Evolutionary conservation across 2,888 invertebrate species (phyloP).

Genomic region (Teleiodes luculella): DNA sequence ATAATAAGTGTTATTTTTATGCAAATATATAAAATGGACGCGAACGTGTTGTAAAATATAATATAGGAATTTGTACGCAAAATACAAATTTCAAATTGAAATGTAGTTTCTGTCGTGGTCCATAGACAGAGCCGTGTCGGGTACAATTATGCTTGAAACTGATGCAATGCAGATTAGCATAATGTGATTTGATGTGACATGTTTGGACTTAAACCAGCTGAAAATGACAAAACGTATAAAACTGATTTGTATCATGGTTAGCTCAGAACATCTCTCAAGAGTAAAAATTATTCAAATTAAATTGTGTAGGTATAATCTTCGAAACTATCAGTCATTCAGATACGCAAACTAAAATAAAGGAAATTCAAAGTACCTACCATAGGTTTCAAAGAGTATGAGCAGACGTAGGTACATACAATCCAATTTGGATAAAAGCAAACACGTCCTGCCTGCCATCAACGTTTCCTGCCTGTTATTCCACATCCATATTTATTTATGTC

Average conservation of each 20-base stretch:
- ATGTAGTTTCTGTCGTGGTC: too few species aligned
- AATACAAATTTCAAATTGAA: too few species aligned
- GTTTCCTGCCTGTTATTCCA: conserved; percentile 28
- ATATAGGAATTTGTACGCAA: too few species aligned
- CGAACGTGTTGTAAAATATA: too few species aligned
- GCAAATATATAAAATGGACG: too few species aligned
- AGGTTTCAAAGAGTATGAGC: too few species aligned
- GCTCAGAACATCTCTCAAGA: neutral
- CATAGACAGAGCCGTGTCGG: too few species aligned
- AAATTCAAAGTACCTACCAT: too few species aligned
- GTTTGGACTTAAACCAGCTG: conserved; percentile 15
- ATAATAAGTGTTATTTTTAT: too few species aligned
- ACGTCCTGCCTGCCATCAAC: conserved; percentile 28
- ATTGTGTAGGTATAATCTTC: too few species aligned
- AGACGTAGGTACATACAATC: conserved; percentile 25
- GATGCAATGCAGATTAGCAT: conserved; percentile 22
- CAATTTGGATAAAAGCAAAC: conserved; percentile 58
- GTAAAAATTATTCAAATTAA: neutral
- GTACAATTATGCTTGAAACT: conserved; percentile 19
- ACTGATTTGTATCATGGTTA: conserved; percentile 8
- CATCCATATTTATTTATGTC: conserved; percentile 39
- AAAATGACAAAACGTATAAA: conserved; percentile 8
- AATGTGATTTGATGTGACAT: conserved; percentile 15
- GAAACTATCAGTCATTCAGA: too few species aligned
- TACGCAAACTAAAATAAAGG: too few species aligned